Evolutionary conservation across 2,113 vertebrate species (phyloP).

Genomic region (Sander vitreus): DNA sequence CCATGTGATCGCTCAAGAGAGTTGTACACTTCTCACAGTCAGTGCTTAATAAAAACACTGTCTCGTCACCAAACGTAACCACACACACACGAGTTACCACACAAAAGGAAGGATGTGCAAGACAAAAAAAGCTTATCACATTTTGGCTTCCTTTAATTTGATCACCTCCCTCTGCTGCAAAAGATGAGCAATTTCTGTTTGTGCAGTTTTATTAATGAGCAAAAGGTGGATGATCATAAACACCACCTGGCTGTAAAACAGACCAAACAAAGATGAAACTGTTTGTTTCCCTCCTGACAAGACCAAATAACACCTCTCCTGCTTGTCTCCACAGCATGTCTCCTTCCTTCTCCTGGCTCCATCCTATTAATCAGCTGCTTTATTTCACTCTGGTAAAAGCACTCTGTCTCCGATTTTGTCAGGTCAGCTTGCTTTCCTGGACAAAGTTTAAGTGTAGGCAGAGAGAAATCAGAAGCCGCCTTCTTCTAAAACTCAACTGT

Average conservation of each 20-base stretch:
- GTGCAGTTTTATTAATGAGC: conserved; percentile 32
- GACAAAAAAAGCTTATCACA: conserved; percentile 4
- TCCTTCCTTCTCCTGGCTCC: background rate
- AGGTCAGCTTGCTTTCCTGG: conserved; percentile 27
- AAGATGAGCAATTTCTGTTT: conserved; percentile 26
- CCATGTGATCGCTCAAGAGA: conserved; percentile 13
- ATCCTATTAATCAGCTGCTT: conserved; percentile 41
- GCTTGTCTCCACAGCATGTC: background rate
- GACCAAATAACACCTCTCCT: background rate
- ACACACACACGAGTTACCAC: background rate
- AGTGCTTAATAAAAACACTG: conserved; percentile 1
- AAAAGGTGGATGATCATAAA: conserved; percentile 34
- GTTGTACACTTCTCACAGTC: conserved; percentile 5
- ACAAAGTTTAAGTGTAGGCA: conserved; percentile 16
- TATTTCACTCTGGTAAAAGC: conserved; percentile 37
- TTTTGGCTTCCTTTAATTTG: background rate
- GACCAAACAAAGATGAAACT: conserved; percentile 6
- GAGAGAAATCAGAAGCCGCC: conserved; percentile 26
- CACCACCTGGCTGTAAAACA: conserved; percentile 30
- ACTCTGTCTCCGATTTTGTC: conserved; percentile 14
- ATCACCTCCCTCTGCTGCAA: conserved; percentile 7
- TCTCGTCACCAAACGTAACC: background rate
- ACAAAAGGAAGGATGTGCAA: conserved; percentile 3
- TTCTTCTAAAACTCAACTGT: conserved; percentile 29
- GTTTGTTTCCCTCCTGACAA: conserved; percentile 6